Percentiles rank a stretch among this genome's conserved stretches.
These are phyloP conservation scores for Gobionotothen gibberifrons DNA, from an alignment of 2,797 vertebrate genomes.

Conservation along the genomic window DNA sequence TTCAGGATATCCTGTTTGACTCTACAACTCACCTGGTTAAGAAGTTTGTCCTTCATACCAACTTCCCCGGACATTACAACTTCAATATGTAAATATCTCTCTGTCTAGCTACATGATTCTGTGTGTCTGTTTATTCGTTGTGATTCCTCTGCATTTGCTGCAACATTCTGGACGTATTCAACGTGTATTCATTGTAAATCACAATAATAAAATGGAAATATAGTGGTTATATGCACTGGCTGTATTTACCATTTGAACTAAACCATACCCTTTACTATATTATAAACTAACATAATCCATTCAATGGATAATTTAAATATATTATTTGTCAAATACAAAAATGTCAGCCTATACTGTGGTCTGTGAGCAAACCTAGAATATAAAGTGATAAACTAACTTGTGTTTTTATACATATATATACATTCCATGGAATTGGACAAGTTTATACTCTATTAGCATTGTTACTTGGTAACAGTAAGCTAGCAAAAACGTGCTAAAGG, in stretches of 20 bases:
- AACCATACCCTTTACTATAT: neutral
- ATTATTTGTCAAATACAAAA: neutral
- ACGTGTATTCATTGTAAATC: neutral
- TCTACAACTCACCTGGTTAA: conserved; percentile 97
- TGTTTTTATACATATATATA: too few species aligned
- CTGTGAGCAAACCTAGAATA: too few species aligned
- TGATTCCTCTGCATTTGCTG: neutral
- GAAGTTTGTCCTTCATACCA: conserved; percentile 99
- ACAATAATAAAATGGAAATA: neutral
- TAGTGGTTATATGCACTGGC: neutral
- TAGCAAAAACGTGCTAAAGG: neutral
- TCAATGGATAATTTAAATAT: too few species aligned
- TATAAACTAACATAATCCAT: neutral
- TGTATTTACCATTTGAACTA: neutral
- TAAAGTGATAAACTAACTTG: neutral
- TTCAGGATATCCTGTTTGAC: conserved; percentile 97
- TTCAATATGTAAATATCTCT: conserved; percentile 95
- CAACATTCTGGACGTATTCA: neutral
- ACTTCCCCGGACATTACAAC: conserved; percentile 99
- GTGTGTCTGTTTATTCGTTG: neutral
- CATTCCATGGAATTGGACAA: too few species aligned
- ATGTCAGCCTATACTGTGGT: too few species aligned
- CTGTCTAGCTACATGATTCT: neutral
- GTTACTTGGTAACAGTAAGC: neutral
- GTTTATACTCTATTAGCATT: neutral